Evolutionary conservation across 2,888 invertebrate genomes (phyloP).

Genomic region (Andrena bicolor): DNA sequence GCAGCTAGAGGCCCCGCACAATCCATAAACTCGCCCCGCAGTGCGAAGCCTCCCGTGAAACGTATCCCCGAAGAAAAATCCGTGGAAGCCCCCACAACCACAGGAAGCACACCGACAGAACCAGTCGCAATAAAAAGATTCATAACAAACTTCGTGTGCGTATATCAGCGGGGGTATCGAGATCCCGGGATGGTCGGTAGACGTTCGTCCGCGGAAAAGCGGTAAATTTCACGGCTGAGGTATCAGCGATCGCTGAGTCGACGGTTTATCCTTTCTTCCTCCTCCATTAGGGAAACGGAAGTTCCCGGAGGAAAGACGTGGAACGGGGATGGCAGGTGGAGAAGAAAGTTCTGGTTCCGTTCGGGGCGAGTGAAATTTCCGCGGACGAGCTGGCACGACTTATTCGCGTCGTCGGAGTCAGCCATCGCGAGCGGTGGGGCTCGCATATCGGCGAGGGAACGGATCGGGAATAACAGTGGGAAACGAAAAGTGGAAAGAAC

Average conservation of each 20-base stretch:
- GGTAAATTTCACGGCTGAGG: conserved; percentile 53
- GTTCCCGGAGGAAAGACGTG: conserved; percentile 8
- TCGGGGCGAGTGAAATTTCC: conserved; percentile 54
- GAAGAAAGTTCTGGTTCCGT: conserved; percentile 34
- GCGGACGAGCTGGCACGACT: conserved; percentile 48
- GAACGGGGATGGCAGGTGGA: not conserved
- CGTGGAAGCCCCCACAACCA: not conserved
- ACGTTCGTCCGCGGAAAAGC: conserved; percentile 19
- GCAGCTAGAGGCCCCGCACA: no score
- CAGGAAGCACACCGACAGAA: not conserved
- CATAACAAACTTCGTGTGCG: conserved; percentile 13
- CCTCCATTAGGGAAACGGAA: conserved; percentile 51
- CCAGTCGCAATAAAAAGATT: conserved; percentile 11
- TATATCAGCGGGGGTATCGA: conserved; percentile 33
- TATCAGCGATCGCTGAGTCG: conserved; percentile 56
- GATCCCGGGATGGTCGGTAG: not conserved
- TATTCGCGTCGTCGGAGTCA: conserved; percentile 53
- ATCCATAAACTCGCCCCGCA: no score
- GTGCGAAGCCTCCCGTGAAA: no score
- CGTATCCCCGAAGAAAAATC: no score
- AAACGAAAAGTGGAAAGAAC: conserved; percentile 66
- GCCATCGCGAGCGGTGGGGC: conserved; percentile 31
- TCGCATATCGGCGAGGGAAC: conserved; percentile 23
- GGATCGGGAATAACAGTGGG: conserved; percentile 65
- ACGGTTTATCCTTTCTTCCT: conserved; percentile 51